phyloP scores from a whole-genome alignment of 2,888 invertebrate genomes.

The Drosophila atripex region DNA sequence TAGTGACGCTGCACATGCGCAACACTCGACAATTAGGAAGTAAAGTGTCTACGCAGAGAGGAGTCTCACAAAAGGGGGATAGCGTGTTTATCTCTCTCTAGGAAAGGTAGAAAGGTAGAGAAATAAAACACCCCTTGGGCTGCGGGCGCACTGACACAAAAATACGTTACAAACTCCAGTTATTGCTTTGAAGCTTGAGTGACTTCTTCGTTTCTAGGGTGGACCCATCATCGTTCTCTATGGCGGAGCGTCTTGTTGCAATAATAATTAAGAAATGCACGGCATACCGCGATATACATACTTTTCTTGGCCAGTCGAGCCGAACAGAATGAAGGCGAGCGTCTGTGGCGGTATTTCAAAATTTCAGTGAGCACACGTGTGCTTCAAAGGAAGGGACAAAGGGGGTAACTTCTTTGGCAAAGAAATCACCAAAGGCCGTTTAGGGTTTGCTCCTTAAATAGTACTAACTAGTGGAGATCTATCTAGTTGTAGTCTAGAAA shows the following conservation, averaged over 20 bases:
- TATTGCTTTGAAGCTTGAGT: conserved; percentile 67
- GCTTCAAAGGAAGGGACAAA: conserved; percentile 15
- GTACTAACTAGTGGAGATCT: no score
- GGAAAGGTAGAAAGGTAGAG: conserved; percentile 7
- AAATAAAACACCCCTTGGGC: conserved; percentile 65
- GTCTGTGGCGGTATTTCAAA: conserved; percentile 45
- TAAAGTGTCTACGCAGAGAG: conserved; percentile 55
- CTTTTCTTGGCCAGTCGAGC: conserved; percentile 66
- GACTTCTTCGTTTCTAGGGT: conserved; percentile 48
- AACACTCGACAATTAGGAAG: conserved; percentile 67
- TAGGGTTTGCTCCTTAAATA: no score
- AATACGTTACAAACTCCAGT: conserved; percentile 78
- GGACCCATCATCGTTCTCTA: conserved; percentile 36
- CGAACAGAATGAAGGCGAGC: conserved; percentile 49
- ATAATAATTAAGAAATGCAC: conserved; percentile 76
- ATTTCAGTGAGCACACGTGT: conserved; percentile 62
- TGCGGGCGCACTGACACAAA: conserved; percentile 64
- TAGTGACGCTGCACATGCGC: conserved; percentile 80
- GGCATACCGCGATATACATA: conserved; percentile 56
- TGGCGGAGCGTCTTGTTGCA: conserved; percentile 39
- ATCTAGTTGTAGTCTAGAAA: no score
- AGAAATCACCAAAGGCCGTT: conserved; percentile 7
- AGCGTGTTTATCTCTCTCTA: background rate
- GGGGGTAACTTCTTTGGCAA: background rate
- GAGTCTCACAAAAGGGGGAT: conserved; percentile 11